Conservation (phyloP, 1,140 invertebrate species). For the Aphidius gifuensis region DNA sequence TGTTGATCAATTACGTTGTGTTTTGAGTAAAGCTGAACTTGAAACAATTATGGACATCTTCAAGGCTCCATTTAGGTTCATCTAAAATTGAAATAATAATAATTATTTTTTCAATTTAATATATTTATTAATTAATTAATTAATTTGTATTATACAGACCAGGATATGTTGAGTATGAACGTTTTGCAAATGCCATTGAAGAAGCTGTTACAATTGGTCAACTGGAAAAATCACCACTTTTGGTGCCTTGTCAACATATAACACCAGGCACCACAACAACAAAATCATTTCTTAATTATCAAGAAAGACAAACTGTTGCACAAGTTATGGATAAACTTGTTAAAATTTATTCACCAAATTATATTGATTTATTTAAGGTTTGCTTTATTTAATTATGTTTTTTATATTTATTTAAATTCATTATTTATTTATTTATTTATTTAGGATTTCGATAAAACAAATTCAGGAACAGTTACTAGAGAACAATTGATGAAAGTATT, state of each 20-base stretch:
- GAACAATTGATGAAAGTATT: constrained; percentile 62
- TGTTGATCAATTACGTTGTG: constrained; percentile 60
- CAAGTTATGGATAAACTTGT: constrained; percentile 63
- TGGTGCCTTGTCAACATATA: constrained; percentile 63
- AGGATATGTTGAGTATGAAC: constrained; percentile 61
- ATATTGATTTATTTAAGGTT: constrained; percentile 61
- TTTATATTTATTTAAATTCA: background rate
- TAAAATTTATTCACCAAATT: constrained; percentile 55
- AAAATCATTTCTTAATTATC: constrained; percentile 67
- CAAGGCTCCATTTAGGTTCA: constrained; percentile 42
- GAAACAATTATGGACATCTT: constrained; percentile 63
- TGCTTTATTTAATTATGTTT: background rate
- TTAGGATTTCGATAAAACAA: constrained; percentile 64
- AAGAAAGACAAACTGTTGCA: constrained; percentile 61
- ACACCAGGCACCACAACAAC: constrained; percentile 59
- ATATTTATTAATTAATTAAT: background rate
- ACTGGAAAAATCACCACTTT: constrained; percentile 63
- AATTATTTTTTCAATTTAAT: constrained; percentile 26
- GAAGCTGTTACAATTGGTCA: constrained; percentile 62
- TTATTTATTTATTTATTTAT: background rate
- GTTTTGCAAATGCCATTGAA: constrained; percentile 63
- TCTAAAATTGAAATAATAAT: constrained; percentile 18
- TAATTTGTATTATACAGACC: constrained; percentile 45
- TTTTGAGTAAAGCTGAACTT: constrained; percentile 61
- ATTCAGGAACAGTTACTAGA: constrained; percentile 62